These are phyloP conservation scores for Drosophila vallismaia DNA, from an alignment of 2,888 invertebrate species.

Conservation along the genomic window DNA sequence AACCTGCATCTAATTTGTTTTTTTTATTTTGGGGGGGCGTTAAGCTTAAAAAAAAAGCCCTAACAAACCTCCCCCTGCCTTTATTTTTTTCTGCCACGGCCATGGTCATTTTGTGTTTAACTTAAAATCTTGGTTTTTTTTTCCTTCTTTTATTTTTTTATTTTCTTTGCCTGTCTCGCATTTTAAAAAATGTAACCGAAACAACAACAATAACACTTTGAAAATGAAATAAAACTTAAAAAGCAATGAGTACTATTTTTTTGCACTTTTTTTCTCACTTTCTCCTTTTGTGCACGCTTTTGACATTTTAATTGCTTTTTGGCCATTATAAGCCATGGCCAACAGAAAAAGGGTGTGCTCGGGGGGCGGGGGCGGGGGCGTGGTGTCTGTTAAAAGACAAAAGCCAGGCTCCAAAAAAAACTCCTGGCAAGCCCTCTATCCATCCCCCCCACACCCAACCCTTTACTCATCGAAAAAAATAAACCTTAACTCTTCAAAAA, in stretches of 20 bases:
- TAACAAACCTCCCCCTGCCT: slow-evolving; percentile 1
- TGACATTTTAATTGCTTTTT: slow-evolving; percentile 79
- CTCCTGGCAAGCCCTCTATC: not conserved
- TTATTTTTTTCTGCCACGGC: slow-evolving; percentile 5
- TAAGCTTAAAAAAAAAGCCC: not conserved
- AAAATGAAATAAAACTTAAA: slow-evolving; percentile 40
- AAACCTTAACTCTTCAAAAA: slow-evolving; percentile 7
- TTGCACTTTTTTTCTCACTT: slow-evolving; percentile 73
- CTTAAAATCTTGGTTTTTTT: not conserved
- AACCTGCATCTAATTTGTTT: not conserved
- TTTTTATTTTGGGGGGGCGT: slow-evolving; percentile 4
- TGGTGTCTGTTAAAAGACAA: slow-evolving; percentile 24
- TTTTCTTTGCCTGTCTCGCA: slow-evolving; percentile 32
- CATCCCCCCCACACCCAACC: slow-evolving; percentile 6
- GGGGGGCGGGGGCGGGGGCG: not conserved
- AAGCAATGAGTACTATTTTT: slow-evolving; percentile 39
- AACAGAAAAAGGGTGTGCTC: slow-evolving; percentile 8
- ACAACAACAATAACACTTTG: slow-evolving; percentile 22
- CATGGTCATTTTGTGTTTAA: slow-evolving; percentile 32
- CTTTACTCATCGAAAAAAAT: not conserved
- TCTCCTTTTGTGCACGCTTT: slow-evolving; percentile 79
- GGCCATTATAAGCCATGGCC: slow-evolving; percentile 53
- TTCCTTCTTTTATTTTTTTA: not conserved
- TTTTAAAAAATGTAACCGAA: slow-evolving; percentile 46
- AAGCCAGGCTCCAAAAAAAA: slow-evolving; percentile 10